Base-by-base conservation (phyloP, 2,888 invertebrate genomes). In the Stramonita haemastoma region DNA sequence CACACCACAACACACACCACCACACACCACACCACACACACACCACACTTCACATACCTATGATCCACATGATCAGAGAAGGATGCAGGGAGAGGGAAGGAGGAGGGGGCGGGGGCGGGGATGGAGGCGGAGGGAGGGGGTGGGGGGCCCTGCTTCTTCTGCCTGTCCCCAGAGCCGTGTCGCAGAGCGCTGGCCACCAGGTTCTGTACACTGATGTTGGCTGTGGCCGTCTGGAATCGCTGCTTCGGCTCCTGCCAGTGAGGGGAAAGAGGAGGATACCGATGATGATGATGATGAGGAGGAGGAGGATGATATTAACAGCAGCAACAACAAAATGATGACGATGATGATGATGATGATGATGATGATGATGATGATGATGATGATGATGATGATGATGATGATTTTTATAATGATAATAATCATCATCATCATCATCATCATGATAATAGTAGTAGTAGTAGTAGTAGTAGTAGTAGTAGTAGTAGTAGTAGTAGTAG, bases 191-290 rank as follows among this genome's bases (percentile, higher is more conserved):
- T 92, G 2, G 94, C 91, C n/a, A 94, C 92, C 26, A 93, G 92
- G 56, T 93, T 93, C 84, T 93, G 94, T 79, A 94, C 91, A 15
- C 94, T 91, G 1, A 94, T 93, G 26, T 92, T 93, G 66, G 94
- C 94, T 66, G 94, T 93, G 26, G 92, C 93, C 46, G 93, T 92
- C 91, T 95, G 94, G 89, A 95, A 95, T 86, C 94, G 91, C 79
- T 93, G 92, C 89, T 92, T 93, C 34, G 94, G 93, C 92, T 94
- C 94, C 95, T 95, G 92, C 22, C 13, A 8, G 79, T 17, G 4
- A 2, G 13, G 17, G 17, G 17, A 46, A 5, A 26, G 13, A 26
- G 66, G 13, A 6, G 13, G 66, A 26, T 66, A 13, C 1, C 13
- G 13, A 26, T 66, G 66, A 26, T 66, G 66, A 26, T 66, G 13